Evolutionary conservation across 1,140 invertebrate species (phyloP).

Genomic region (Drosophila parabipectinata): DNA sequence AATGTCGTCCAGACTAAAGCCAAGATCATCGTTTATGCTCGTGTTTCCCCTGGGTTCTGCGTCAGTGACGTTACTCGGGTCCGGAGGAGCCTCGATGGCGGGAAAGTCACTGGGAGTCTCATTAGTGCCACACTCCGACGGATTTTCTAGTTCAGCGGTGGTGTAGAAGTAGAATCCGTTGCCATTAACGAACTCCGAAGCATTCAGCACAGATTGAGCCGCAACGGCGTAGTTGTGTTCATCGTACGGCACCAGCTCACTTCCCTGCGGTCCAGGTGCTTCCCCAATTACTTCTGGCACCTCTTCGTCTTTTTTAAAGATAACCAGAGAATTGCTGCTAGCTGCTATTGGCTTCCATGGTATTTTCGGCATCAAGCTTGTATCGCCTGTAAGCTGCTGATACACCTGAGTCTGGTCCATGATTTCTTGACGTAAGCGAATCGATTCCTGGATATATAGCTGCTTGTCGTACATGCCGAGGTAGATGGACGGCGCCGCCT

Average conservation of each 20-base stretch:
- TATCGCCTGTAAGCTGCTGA: constrained; percentile 79
- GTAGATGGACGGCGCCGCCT: constrained; percentile 88
- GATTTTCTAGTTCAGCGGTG: constrained; percentile 70
- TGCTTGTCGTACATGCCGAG: constrained; percentile 93
- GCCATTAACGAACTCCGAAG: constrained; percentile 89
- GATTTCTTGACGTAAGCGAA: constrained; percentile 81
- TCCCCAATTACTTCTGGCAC: constrained; percentile 39
- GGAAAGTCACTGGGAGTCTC: constrained; percentile 39
- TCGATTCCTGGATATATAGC: constrained; percentile 89
- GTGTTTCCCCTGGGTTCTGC: constrained; percentile 39
- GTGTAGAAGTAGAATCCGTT: constrained; percentile 89
- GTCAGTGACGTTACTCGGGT: constrained; percentile 19
- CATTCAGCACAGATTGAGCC: constrained; percentile 88
- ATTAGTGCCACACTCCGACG: constrained; percentile 55
- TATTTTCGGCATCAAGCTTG: constrained; percentile 84
- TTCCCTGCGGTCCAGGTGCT: constrained; percentile 36
- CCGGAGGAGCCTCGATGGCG: constrained; percentile 30
- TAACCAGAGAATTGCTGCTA: constrained; percentile 72
- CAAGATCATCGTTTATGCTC: constrained; percentile 70
- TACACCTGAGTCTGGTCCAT: constrained; percentile 63
- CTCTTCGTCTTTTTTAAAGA: constrained; percentile 71
- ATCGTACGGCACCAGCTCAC: constrained; percentile 72
- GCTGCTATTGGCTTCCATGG: constrained; percentile 90
- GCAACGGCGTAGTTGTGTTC: constrained; percentile 84
- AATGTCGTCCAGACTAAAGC: constrained; percentile 82